Base-by-base conservation (phyloP, 2,797 vertebrate genomes). In the Lagorchestes hirsutus region DNA sequence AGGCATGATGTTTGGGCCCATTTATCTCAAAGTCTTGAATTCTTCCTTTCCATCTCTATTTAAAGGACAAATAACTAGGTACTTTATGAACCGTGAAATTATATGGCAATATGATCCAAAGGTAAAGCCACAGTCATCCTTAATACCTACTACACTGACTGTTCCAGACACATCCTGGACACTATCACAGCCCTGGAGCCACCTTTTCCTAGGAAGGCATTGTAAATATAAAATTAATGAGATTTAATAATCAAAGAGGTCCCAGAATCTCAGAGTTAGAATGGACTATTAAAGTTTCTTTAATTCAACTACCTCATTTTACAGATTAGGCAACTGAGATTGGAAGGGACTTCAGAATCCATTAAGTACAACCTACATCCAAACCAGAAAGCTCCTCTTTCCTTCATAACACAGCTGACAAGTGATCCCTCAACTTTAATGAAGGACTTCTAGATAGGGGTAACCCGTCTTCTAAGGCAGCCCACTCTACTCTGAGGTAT, bases 161-260 rank as follows among this genome's bases (percentile, higher is more conserved):
- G 50, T 31, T 22, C 74, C 34, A 91, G 0, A 94, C n/a, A n/a
- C n/a, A n/a, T n/a, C n/a, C n/a, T n/a, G n/a, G n/a, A n/a, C 31
- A n/a, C 55, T 29, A 82, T 13, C 10, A 55, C 2, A 55, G 58
- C 27, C 90, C 50, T 58, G 29, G 87, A 1, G 40, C 74, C 34
- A 28, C 40, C 9, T 87, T 87, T 50, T 87, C 3, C 74, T 50
- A 50, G 40, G 10, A 46, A 82, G 74, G 46, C 40, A 82, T 46
- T n/a, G 13, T 74, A 82, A 16, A 50, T 82, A 82, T 27, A 93
- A 92, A 93, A 93, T 28, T 54, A 27, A 58, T 40, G 52, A 95
- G 82, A 94, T 55, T 34, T 91, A 90, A 95, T 55, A 93, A 57
- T 91, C 40, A 92, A 93, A 92, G 55, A 58, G 93, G 94, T 91